Conservation (phyloP, 2,888 invertebrate genomes). For the Leucania comma region DNA sequence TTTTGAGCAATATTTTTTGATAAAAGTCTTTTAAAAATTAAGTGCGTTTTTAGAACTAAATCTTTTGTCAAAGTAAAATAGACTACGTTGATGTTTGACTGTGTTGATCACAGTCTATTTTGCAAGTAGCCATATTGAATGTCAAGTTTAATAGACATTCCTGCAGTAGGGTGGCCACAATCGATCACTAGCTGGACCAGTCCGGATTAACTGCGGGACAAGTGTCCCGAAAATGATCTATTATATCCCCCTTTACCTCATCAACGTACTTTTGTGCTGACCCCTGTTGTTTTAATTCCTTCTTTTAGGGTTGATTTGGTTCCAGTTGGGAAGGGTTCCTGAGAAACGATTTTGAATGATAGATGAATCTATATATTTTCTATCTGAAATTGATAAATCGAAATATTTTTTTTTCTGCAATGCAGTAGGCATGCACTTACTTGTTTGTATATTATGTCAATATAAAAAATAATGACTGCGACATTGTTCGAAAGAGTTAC, state of each 20-base stretch:
- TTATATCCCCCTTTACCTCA: conserved; percentile 89
- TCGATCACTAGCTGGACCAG: conserved; percentile 77
- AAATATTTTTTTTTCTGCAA: neutral
- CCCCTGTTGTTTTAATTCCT: conserved; percentile 87
- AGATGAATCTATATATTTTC: conserved; percentile 20
- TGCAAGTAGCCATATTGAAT: conserved; percentile 54
- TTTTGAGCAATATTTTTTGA: conserved; percentile 16
- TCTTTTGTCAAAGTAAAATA: too few species aligned
- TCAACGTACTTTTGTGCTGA: conserved; percentile 85
- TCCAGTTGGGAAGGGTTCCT: conserved; percentile 55
- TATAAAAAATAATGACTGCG: too few species aligned
- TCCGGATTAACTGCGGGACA: conserved; percentile 83
- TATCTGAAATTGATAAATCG: neutral
- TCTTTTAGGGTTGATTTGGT: conserved; percentile 85
- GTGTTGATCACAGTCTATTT: conserved; percentile 36
- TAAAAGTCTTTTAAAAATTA: neutral
- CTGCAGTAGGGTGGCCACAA: conserved; percentile 69
- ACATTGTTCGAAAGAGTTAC: too few species aligned
- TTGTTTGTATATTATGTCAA: too few species aligned
- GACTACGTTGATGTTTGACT: too few species aligned
- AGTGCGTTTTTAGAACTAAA: too few species aligned
- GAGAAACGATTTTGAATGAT: conserved; percentile 12
- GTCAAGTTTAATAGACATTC: conserved; percentile 77
- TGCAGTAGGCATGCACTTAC: neutral
- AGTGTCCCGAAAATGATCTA: conserved; percentile 90